Evolutionary conservation across 2,888 invertebrate species (phyloP).

Genomic region (Trypoxylon attenuatum): DNA sequence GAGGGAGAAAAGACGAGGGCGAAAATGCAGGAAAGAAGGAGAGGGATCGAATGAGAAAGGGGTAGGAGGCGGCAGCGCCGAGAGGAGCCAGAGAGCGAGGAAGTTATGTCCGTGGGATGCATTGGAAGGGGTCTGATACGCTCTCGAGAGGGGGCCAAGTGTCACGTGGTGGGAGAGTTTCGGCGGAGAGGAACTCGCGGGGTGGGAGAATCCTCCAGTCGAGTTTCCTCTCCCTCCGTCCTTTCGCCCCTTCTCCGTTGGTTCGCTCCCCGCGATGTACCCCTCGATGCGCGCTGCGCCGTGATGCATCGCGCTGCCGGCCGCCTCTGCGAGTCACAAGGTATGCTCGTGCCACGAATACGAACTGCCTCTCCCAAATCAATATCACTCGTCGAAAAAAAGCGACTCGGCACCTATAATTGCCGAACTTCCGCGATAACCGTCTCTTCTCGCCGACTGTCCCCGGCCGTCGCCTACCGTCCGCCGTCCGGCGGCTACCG

Average conservation of each 20-base stretch:
- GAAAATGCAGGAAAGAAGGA: not conserved
- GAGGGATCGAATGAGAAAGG: constrained; percentile 6
- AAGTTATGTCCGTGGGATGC: constrained; percentile 59
- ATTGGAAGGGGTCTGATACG: constrained; percentile 53
- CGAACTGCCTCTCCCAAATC: constrained; percentile 73
- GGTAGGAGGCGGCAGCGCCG: constrained; percentile 3
- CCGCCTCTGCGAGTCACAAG: constrained; percentile 67
- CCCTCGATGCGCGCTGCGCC: constrained; percentile 73
- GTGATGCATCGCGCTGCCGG: constrained; percentile 70
- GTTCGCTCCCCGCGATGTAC: constrained; percentile 53
- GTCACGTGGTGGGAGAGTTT: constrained; percentile 36
- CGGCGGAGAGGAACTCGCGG: constrained; percentile 33
- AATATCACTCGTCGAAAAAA: constrained; percentile 74
- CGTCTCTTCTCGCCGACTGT: constrained; percentile 42
- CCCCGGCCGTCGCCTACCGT: constrained; percentile 23
- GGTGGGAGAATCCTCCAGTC: constrained; percentile 48
- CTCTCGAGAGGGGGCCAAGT: constrained; percentile 36
- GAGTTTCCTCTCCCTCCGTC: constrained; percentile 30
- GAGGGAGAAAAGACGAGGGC: constrained; percentile 2
- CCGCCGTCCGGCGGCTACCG: constrained; percentile 31
- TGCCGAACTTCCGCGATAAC: constrained; percentile 62
- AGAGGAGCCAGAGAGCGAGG: constrained; percentile 45
- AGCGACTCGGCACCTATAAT: constrained; percentile 58
- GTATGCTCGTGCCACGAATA: constrained; percentile 71
- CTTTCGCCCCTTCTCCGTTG: constrained; percentile 10